These are phyloP conservation scores for Pseudolaguvia tuberculata DNA, from an alignment of 2,113 vertebrate genomes.

Conservation along the genomic window DNA sequence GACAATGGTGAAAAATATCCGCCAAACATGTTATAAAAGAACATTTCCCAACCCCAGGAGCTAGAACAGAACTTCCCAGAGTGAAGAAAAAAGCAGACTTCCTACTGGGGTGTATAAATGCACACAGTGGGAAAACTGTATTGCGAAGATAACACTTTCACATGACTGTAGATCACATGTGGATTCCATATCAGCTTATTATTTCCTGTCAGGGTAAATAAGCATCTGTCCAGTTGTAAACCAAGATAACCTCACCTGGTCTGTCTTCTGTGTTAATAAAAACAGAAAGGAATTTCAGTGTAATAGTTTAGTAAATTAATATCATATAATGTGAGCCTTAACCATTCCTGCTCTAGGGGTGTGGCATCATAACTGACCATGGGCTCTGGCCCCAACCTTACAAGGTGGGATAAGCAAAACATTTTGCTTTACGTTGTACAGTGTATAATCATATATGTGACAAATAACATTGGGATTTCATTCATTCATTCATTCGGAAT, in stretches of 20 bases:
- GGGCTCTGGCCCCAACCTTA: no score
- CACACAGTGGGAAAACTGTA: background rate
- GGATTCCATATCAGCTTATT: slow-evolving; percentile 28
- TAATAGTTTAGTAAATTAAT: no score
- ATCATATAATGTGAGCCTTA: no score
- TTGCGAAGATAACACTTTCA: slow-evolving; percentile 29
- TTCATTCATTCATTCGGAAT: no score
- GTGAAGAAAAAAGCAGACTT: background rate
- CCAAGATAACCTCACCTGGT: slow-evolving; percentile 6
- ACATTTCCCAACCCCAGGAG: background rate
- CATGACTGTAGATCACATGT: slow-evolving; percentile 29
- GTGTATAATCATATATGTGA: no score
- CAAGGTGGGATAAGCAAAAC: no score
- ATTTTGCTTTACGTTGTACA: no score
- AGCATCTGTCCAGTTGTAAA: slow-evolving; percentile 17
- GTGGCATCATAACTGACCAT: no score
- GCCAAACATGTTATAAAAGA: background rate
- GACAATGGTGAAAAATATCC: background rate
- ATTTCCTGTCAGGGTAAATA: slow-evolving; percentile 29
- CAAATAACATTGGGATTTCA: no score
- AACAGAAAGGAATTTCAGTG: background rate
- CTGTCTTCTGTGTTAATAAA: slow-evolving; percentile 17
- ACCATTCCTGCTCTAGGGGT: no score
- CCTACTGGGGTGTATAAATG: slow-evolving; percentile 8
- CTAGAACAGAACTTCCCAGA: slow-evolving; percentile 2